Conservation (phyloP, 1,140 invertebrate genomes). For the Pomacea maculata region DNA sequence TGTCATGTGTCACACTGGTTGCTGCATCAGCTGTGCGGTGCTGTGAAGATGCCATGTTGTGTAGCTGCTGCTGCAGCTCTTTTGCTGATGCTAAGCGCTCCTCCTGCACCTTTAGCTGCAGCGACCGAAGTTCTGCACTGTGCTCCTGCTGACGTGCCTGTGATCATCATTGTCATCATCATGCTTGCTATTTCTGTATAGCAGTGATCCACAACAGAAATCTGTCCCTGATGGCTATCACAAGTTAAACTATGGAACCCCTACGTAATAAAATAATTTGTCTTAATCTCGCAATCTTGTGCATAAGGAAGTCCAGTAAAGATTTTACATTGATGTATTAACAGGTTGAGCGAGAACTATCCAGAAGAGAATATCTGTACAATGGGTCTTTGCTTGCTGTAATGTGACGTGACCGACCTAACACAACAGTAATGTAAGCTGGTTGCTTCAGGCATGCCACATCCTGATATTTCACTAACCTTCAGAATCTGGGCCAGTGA, state of each 20-base stretch:
- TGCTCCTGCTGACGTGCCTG: slow-evolving; percentile 59
- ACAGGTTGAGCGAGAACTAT: too few species aligned
- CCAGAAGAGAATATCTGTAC: too few species aligned
- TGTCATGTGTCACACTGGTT: too few species aligned
- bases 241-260: not conserved
- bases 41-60: not conserved
- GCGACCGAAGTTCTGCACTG: slow-evolving; percentile 48
- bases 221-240: not conserved
- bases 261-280: not conserved
- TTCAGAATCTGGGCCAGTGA: slow-evolving; percentile 64
- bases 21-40: too few species aligned
- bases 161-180: not conserved
- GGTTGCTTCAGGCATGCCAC: too few species aligned
- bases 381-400: too few species aligned
- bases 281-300: too few species aligned
- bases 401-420: too few species aligned
- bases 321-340: too few species aligned
- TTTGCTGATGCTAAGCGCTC: slow-evolving; percentile 39
- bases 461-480: slow-evolving; percentile 34
- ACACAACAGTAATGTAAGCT: too few species aligned
- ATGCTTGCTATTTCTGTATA: too few species aligned
- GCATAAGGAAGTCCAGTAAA: too few species aligned
- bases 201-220: not conserved
- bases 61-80: slow-evolving; percentile 18
- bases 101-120: slow-evolving; percentile 51